These are phyloP conservation scores for Spatulosminthurus flaviceps DNA, from an alignment of 2,888 invertebrate genomes.

Conservation along the genomic window DNA sequence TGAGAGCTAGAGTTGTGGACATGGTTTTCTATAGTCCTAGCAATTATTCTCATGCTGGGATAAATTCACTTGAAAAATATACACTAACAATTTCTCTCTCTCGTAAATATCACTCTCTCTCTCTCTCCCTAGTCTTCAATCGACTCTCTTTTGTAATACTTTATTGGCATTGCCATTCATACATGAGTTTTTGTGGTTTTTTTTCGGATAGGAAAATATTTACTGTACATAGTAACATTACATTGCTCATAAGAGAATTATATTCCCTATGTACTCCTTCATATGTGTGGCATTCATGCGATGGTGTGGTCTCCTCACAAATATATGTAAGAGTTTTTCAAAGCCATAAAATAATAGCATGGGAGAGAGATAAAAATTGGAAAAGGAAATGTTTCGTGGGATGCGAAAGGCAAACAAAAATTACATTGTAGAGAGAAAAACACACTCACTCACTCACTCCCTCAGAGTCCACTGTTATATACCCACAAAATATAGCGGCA, in stretches of 20 bases:
- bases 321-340: too few species aligned
- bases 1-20: background rate
- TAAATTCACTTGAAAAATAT: too few species aligned
- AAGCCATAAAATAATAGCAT: conserved; percentile 15
- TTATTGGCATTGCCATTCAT: background rate
- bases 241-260: too few species aligned
- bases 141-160: background rate
- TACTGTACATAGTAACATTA: too few species aligned
- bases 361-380: conserved; percentile 22
- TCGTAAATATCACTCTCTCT: background rate
- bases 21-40: background rate
- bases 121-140: background rate
- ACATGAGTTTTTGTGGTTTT: background rate
- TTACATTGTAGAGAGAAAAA: background rate
- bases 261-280: too few species aligned
- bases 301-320: too few species aligned
- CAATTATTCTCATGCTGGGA: conserved; percentile 7
- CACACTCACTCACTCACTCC: too few species aligned
- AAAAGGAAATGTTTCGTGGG: conserved; percentile 19
- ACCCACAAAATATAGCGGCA: background rate
- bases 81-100: background rate
- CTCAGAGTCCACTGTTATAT: too few species aligned
- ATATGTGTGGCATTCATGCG: too few species aligned
- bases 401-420: background rate
- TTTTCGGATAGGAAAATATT: too few species aligned